A percentile compares a stretch with the other conserved stretches of the same genome.
These are phyloP conservation scores for Conchocele bisecta DNA, from an alignment of 2,888 invertebrate genomes.

Conservation along the genomic window DNA sequence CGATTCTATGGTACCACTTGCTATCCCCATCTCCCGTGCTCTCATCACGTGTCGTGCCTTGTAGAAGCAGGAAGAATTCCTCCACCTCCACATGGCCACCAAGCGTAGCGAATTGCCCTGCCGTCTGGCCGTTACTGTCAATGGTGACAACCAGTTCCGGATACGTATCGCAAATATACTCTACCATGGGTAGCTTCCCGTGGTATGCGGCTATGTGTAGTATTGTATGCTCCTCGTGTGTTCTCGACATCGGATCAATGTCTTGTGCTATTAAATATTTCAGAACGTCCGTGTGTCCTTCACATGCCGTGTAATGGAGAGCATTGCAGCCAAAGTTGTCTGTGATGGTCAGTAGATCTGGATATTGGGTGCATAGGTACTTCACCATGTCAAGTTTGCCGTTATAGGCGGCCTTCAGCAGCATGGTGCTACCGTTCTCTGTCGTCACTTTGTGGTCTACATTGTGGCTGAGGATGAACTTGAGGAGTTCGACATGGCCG, in stretches of 20 bases:
- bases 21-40: too few relatives aligned
- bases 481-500: constrained; percentile 37
- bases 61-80: constrained; percentile 1
- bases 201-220: constrained; percentile 53
- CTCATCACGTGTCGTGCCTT: too few relatives aligned
- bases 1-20: too few relatives aligned
- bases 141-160: constrained; percentile 29
- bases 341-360: constrained; percentile 17
- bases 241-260: constrained; percentile 28
- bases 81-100: constrained; percentile 36
- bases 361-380: constrained; percentile 22
- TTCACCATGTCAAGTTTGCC: constrained; percentile 38
- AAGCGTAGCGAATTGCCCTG: constrained; percentile 32
- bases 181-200: constrained; percentile 35
- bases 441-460: constrained; percentile 35
- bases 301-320: constrained; percentile 47
- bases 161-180: constrained; percentile 35
- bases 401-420: constrained; percentile 47
- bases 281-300: constrained; percentile 34
- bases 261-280: constrained; percentile 14
- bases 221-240: constrained; percentile 47
- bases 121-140: constrained; percentile 25
- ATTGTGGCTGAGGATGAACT: constrained; percentile 23
- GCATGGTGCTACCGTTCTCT: constrained; percentile 38
- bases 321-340: constrained; percentile 47